These are phyloP conservation scores for Antheraea assamensis DNA, from an alignment of 2,888 invertebrate genomes.

Conservation along the genomic window DNA sequence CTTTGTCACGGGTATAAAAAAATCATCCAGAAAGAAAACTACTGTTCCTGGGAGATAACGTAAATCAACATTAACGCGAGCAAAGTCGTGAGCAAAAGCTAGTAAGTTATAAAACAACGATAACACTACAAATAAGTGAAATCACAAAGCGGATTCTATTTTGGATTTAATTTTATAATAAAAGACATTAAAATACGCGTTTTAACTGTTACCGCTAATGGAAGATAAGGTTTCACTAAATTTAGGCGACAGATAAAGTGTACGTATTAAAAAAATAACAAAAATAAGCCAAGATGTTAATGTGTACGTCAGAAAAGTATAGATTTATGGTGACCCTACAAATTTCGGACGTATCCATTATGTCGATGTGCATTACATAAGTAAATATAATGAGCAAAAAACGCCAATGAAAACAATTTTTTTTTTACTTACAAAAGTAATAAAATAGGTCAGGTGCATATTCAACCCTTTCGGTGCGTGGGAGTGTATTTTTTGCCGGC, in stretches of 20 bases:
- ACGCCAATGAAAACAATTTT: conserved; percentile 66
- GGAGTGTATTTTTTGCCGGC: conserved; percentile 69
- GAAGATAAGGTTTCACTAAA: neutral
- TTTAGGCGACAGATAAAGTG: neutral
- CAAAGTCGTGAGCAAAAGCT: too few species aligned
- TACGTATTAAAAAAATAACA: neutral
- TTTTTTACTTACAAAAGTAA: conserved; percentile 52
- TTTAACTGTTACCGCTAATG: neutral
- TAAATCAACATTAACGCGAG: too few species aligned
- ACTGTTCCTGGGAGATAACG: too few species aligned
- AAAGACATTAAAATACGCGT: too few species aligned
- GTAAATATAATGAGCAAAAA: conserved; percentile 74
- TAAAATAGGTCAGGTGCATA: conserved; percentile 81
- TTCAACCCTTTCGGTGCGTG: conserved; percentile 79
- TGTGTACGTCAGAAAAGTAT: neutral
- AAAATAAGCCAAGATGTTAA: neutral
- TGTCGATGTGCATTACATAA: conserved; percentile 50
- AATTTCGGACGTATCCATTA: conserved; percentile 49
- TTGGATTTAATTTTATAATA: too few species aligned
- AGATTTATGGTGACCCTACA: conserved; percentile 48
- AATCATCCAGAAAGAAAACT: too few species aligned
- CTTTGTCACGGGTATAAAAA: too few species aligned
- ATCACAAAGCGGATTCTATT: too few species aligned
- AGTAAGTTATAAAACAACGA: too few species aligned
- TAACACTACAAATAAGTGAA: too few species aligned